These are phyloP conservation scores for Harlomillsia oculata DNA, from an alignment of 1,140 invertebrate genomes.

Conservation along the genomic window DNA sequence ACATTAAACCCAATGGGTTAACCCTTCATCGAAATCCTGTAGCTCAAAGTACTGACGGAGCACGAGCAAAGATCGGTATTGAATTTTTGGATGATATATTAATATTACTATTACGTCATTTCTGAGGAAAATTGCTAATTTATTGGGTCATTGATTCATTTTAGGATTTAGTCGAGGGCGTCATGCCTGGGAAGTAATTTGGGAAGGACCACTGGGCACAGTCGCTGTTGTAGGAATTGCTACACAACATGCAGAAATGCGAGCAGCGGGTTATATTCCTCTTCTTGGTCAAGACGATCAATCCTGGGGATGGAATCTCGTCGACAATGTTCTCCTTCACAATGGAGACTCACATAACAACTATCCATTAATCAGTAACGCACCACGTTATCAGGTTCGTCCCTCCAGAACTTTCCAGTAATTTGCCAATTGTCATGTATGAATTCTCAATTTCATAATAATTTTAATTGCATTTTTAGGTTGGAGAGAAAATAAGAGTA, in stretches of 20 bases:
- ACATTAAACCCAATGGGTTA: conserved; percentile 93
- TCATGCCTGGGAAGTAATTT: conserved; percentile 97
- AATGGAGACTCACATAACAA: conserved; percentile 92
- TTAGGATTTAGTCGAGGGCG: conserved; percentile 77
- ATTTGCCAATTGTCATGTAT: conserved; percentile 3
- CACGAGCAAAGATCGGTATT: conserved; percentile 72
- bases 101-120: background rate
- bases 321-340: conserved; percentile 93
- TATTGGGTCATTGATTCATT: conserved; percentile 27
- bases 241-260: conserved; percentile 72
- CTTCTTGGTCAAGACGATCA: conserved; percentile 89
- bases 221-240: conserved; percentile 92
- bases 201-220: conserved; percentile 95
- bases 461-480: conserved; percentile 50
- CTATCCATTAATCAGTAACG: conserved; percentile 92
- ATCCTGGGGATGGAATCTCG: conserved; percentile 98
- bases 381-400: conserved; percentile 88
- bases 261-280: conserved; percentile 61
- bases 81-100: conserved; percentile 2
- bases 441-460: conserved; percentile 3
- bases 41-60: conserved; percentile 95
- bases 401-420: background rate
- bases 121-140: background rate
- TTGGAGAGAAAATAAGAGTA: conserved; percentile 91
- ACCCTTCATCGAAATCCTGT: conserved; percentile 96